A percentile compares a stretch with the other conserved stretches of the same genome.
These are phyloP conservation scores for Tipula helvola DNA, from an alignment of 2,888 invertebrate genomes.

Conservation along the genomic window DNA sequence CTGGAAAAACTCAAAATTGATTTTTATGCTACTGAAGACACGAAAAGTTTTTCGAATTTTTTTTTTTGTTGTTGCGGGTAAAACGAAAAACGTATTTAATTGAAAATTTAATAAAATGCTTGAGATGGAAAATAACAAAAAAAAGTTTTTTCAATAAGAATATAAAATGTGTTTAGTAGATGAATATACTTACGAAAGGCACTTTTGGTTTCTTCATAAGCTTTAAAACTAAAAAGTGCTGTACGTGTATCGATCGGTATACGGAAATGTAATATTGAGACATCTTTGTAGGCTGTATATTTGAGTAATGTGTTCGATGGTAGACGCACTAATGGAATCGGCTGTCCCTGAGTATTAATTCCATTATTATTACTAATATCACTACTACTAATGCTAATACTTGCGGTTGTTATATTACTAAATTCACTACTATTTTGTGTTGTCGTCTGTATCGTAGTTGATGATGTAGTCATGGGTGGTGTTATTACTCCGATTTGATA, in stretches of 20 bases:
- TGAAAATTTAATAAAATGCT: not conserved
- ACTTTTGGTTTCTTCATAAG: conserved; percentile 34
- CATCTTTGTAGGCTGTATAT: conserved; percentile 44
- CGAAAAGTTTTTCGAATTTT: not conserved
- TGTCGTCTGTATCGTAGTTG: not conserved
- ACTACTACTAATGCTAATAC: not conserved
- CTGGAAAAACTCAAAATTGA: not conserved
- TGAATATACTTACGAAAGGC: conserved; percentile 32
- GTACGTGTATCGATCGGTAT: conserved; percentile 39
- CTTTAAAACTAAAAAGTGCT: conserved; percentile 36
- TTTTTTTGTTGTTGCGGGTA: not conserved
- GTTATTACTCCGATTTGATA: not conserved
- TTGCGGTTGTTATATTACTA: not conserved
- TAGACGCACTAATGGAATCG: conserved; percentile 31
- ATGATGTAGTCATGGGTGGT: not conserved
- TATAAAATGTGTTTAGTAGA: not conserved
- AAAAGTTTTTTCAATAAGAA: not conserved
- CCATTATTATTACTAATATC: not conserved
- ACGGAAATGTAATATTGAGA: conserved; percentile 44
- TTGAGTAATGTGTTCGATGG: conserved; percentile 38
- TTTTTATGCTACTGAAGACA: not conserved
- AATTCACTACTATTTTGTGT: not conserved
- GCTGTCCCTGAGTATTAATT: conserved; percentile 15
- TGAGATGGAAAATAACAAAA: not conserved
- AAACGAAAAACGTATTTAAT: not conserved